Base-by-base conservation (phyloP, 1,140 invertebrate species). In the Medauroidea extradentata region DNA sequence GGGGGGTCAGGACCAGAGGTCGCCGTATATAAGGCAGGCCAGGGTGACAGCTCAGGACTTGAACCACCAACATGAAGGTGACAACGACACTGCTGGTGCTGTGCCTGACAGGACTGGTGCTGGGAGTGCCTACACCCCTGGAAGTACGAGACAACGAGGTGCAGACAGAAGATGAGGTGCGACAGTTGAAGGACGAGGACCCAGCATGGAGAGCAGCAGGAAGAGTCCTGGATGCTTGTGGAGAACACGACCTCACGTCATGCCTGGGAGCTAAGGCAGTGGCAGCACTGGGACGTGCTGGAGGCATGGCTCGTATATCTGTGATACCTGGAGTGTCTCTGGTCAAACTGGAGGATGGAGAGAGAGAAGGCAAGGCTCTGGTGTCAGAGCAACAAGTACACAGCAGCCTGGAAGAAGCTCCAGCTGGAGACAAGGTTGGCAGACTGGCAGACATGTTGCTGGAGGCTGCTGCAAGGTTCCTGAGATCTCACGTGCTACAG, bases 231-330 rank as follows among this genome's bases (percentile, higher is more conserved):
- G 71, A 73, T 3, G 78, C 83, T 18, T 70, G 68, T 46, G 53
- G 53, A 13, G 42, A 34, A 0, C 18, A 46, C 5, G 78, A 80
- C 24, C 63, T 83, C 42, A 65, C 80, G 61, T 79, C 75, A 49
- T 86, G 84, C 67, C 63, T 83, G 38, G 78, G 80, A 23, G 78
- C 84, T 38, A 85, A 84, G 65, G 76, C 80, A 9, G 74, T 80
- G 52, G 76, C 75, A 16, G 74, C 75, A 8, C 55, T 87, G 14
- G 75, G 82, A 42, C 78, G 80, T 48, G 83, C 83, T 0, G 74
- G 81, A 18, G 77, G 80, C 59, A 80, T 80, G 55, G 71, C 71
- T 55, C 77, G 83, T 62, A 74, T 87, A 52, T 70, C 82, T 24
- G 61, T 86, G 18, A 39, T 81, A 58, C 76, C 79, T 42, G 84